Percentiles rank a stretch among this genome's conserved stretches.
phyloP scores from a whole-genome alignment of 2,888 invertebrate genomes.

The Ceramica pisi region DNA sequence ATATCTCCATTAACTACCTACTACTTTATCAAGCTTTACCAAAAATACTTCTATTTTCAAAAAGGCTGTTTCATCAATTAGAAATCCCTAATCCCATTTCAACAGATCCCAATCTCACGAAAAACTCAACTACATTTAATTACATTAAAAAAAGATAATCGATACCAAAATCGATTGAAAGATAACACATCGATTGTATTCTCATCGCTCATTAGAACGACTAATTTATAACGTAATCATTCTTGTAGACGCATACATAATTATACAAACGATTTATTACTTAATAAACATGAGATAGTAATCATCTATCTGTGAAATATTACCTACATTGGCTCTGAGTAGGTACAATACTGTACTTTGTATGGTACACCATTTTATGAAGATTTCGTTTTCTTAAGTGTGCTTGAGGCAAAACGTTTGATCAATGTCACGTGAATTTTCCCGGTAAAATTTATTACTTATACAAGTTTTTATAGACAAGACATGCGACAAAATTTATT shows the following conservation, averaged over 20 bases:
- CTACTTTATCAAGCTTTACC: not conserved
- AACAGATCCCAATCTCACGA: conserved; percentile 26
- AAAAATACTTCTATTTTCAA: not conserved
- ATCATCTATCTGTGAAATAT: conserved; percentile 63
- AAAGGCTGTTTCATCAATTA: not conserved
- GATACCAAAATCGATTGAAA: conserved; percentile 24
- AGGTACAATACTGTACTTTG: conserved; percentile 30
- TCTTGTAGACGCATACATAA: conserved; percentile 60
- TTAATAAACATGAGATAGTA: conserved; percentile 64
- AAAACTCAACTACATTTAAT: conserved; percentile 23
- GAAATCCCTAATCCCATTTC: not conserved
- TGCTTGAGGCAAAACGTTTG: not conserved
- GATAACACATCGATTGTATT: conserved; percentile 48
- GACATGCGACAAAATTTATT: too few species aligned
- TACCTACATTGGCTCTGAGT: conserved; percentile 37
- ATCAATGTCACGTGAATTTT: not conserved
- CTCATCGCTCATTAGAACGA: conserved; percentile 53
- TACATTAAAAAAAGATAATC: conserved; percentile 14
- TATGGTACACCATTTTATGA: not conserved
- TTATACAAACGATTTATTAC: conserved; percentile 62
- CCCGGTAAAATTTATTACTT: not conserved
- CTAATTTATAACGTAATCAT: conserved; percentile 60
- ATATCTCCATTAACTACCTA: not conserved
- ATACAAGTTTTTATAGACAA: too few species aligned
- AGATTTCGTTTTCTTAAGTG: not conserved